Conservation (phyloP, 1,140 invertebrate genomes). For the Microplitis mediator region DNA sequence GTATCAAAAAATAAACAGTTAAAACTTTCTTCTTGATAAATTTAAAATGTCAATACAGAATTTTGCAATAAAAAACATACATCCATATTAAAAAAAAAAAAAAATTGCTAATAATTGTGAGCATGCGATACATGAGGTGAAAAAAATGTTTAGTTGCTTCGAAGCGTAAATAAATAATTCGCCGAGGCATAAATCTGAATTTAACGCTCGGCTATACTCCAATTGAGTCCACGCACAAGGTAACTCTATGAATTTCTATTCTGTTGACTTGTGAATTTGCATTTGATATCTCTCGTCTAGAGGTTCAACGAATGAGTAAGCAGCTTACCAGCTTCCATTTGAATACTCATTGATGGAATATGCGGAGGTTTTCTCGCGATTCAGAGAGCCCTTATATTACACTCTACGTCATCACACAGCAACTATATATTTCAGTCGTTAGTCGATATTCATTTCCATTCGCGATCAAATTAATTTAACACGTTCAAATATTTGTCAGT, state of each 20-base stretch:
- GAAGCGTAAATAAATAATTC: constrained; percentile 18
- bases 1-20: too few species aligned
- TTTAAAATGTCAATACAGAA: too few species aligned
- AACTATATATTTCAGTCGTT: too few species aligned
- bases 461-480: too few species aligned
- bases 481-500: too few species aligned
- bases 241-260: constrained; percentile 35
- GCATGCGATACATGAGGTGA: background rate
- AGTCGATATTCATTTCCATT: too few species aligned
- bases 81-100: too few species aligned
- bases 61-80: too few species aligned
- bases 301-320: constrained; percentile 6
- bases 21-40: too few species aligned
- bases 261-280: constrained; percentile 38
- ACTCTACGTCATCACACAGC: too few species aligned
- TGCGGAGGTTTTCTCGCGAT: background rate
- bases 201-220: constrained; percentile 35
- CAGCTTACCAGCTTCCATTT: constrained; percentile 22
- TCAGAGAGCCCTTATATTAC: too few species aligned
- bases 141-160: background rate
- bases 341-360: background rate
- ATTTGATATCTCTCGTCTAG: constrained; percentile 28
- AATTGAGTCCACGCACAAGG: constrained; percentile 21
- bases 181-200: constrained; percentile 31
- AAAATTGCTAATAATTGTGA: background rate